Percentiles rank a stretch among this genome's conserved stretches.
Conservation (phyloP, 1,140 invertebrate genomes). For the Cydia fagiglandana region DNA sequence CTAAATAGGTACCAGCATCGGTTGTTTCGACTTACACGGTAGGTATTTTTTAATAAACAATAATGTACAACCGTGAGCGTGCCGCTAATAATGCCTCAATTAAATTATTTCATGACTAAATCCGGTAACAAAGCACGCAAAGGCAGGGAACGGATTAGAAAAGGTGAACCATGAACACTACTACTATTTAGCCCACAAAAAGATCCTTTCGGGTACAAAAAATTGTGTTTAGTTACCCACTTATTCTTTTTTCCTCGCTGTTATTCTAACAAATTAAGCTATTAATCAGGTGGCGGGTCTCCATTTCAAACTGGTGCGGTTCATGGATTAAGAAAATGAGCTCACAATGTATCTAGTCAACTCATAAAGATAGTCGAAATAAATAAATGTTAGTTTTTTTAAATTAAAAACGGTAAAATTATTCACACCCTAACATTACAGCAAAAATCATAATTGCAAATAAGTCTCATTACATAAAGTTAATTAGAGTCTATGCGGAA, state of each 20-base stretch:
- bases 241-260: conserved; percentile 33
- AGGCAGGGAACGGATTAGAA: conserved; percentile 19
- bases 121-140: conserved; percentile 30
- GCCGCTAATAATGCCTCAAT: conserved; percentile 21
- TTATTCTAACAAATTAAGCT: conserved; percentile 53
- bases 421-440: too few species aligned
- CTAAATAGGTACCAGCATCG: too few species aligned
- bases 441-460: too few species aligned
- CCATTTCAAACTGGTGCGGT: conserved; percentile 49
- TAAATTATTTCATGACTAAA: conserved; percentile 30
- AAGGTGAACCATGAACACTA: conserved; percentile 20
- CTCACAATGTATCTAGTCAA: background rate
- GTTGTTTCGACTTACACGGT: background rate
- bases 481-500: too few species aligned
- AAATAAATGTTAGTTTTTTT: background rate
- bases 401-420: too few species aligned
- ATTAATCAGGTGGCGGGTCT: conserved; percentile 53
- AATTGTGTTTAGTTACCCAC: conserved; percentile 36
- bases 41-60: conserved; percentile 25
- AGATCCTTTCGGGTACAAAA: background rate
- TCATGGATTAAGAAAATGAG: conserved; percentile 40
- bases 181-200: conserved; percentile 11
- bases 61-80: conserved; percentile 20
- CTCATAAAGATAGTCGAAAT: background rate
- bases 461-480: too few species aligned